Evolutionary conservation across 2,888 invertebrate species (phyloP).

Genomic region (Hetaerina titia): DNA sequence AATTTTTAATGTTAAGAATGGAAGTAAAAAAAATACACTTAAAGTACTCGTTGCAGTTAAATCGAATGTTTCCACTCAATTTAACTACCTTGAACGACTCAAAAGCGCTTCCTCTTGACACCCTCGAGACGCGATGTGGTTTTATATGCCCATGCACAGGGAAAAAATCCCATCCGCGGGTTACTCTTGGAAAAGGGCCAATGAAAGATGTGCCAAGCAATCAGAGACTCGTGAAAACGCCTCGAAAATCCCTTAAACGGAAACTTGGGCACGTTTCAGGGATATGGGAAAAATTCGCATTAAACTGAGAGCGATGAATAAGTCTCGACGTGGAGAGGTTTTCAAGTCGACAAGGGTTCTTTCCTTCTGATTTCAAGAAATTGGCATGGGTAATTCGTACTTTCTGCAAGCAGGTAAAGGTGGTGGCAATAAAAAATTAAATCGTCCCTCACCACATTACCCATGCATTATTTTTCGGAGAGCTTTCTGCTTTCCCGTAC

Average conservation of each 20-base stretch:
- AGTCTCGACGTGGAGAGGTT: neutral
- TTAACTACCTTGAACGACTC: too few species aligned
- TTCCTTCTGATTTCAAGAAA: neutral
- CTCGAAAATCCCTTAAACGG: constrained; percentile 13
- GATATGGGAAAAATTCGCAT: constrained; percentile 1
- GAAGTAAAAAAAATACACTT: too few species aligned
- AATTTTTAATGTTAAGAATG: too few species aligned
- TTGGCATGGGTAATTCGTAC: neutral
- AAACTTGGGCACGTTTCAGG: neutral
- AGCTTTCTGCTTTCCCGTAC: neutral
- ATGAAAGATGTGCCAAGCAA: neutral
- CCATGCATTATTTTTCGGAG: neutral
- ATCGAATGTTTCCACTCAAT: too few species aligned
- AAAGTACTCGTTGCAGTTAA: too few species aligned
- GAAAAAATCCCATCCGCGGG: neutral
- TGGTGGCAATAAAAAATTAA: neutral
- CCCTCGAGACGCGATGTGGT: neutral
- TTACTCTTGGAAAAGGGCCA: neutral
- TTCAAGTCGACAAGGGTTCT: neutral
- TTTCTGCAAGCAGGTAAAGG: neutral
- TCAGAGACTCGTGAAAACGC: neutral
- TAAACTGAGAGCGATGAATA: neutral
- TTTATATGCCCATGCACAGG: neutral
- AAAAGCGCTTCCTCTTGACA: too few species aligned
- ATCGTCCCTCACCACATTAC: neutral